phyloP scores from a whole-genome alignment of 2,888 invertebrate genomes.

The Tenthredo scrophulariae region DNA sequence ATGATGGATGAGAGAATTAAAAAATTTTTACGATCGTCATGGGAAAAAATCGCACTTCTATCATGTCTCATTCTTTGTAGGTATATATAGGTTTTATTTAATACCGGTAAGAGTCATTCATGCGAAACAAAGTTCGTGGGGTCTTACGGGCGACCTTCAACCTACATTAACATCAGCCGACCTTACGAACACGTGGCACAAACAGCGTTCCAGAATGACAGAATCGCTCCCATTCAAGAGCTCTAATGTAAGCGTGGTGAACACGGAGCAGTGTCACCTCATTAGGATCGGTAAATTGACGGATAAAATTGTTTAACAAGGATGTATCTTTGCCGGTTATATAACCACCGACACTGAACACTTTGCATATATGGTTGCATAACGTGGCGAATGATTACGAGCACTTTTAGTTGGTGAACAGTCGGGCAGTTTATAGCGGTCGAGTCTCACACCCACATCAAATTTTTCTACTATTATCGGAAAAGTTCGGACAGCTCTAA shows the following conservation, averaged over 20 bases:
- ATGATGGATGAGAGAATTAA: neutral
- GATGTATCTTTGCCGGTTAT: conserved; percentile 73
- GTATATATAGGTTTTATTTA: neutral
- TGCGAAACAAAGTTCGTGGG: neutral
- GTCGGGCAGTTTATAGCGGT: conserved; percentile 6
- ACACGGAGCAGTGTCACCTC: conserved; percentile 56
- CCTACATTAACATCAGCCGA: conserved; percentile 27
- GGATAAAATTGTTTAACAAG: conserved; percentile 73
- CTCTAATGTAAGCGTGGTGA: neutral
- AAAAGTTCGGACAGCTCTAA: neutral
- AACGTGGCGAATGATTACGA: conserved; percentile 69
- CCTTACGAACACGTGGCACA: conserved; percentile 47
- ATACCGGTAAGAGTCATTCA: conserved; percentile 24
- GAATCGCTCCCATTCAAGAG: conserved; percentile 62
- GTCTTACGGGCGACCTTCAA: conserved; percentile 38
- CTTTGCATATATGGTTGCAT: conserved; percentile 71
- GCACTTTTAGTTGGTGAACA: conserved; percentile 14
- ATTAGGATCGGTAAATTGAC: conserved; percentile 73
- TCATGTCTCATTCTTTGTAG: neutral
- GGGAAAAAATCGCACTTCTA: neutral
- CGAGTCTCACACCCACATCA: conserved; percentile 14
- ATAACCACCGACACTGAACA: conserved; percentile 69
- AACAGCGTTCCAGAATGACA: conserved; percentile 34
- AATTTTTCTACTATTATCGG: neutral
- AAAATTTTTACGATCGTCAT: neutral